Conservation (phyloP, 2,888 invertebrate genomes). For the Mythimna impura region DNA sequence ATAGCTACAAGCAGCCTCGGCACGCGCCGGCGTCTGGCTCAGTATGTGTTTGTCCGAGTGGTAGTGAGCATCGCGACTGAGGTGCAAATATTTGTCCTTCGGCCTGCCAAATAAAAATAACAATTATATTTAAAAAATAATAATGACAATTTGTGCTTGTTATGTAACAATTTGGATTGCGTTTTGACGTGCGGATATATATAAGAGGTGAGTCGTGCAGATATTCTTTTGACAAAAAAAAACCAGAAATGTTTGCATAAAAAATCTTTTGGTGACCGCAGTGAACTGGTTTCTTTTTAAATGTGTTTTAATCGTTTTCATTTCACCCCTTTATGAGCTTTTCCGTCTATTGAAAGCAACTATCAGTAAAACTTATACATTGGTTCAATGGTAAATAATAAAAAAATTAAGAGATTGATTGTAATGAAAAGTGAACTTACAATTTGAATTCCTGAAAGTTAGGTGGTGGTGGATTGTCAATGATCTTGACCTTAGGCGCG, state of each 20-base stretch:
- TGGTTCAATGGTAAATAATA: not conserved
- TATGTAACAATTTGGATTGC: not conserved
- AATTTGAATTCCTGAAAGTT: conserved; percentile 96
- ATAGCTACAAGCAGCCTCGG: conserved; percentile 98
- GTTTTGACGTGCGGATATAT: not conserved
- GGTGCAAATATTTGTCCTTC: conserved; percentile 97
- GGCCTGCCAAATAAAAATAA: conserved; percentile 91
- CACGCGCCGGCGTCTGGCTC: conserved; percentile 95
- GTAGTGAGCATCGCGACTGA: conserved; percentile 96
- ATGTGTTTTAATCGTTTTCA: not conserved
- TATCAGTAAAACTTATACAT: not conserved
- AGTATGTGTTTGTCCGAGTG: conserved; percentile 95
- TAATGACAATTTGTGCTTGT: not conserved
- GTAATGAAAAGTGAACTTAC: conserved; percentile 90
- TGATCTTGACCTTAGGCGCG: conserved; percentile 95
- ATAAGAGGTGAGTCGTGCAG: conserved; percentile 1
- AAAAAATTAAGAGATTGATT: not conserved
- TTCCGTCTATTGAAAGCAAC: not conserved
- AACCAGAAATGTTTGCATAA: not conserved
- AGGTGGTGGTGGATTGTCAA: conserved; percentile 93
- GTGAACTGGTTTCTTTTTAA: not conserved
- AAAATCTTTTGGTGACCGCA: not conserved
- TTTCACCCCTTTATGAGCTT: not conserved
- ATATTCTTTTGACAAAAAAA: not conserved
- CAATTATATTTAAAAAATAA: not conserved